These are phyloP conservation scores for Folsomia candida DNA, from an alignment of 2,888 invertebrate species.

Conservation along the genomic window DNA sequence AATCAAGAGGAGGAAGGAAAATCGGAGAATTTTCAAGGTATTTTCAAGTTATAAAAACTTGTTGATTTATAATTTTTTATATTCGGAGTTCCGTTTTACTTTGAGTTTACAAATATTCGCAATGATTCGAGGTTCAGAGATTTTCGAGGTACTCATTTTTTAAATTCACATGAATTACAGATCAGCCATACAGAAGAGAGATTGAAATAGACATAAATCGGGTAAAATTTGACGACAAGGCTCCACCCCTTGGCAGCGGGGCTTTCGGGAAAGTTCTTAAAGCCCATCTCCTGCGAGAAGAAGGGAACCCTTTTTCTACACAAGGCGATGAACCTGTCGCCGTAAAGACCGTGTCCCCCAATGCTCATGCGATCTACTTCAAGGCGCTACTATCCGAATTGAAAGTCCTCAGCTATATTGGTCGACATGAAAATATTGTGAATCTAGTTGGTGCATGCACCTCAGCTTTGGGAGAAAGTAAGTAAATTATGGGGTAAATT, in stretches of 20 bases:
- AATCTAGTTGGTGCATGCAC: conserved; percentile 6
- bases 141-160: too few relatives aligned
- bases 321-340: neutral
- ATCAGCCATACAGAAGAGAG: neutral
- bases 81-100: too few relatives aligned
- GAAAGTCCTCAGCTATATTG: conserved; percentile 3
- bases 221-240: neutral
- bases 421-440: neutral
- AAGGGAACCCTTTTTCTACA: neutral
- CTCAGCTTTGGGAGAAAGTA: neutral
- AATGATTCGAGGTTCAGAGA: neutral
- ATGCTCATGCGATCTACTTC: neutral
- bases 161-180: too few relatives aligned
- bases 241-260: neutral
- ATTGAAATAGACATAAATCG: neutral
- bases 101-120: neutral
- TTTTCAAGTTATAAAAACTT: too few relatives aligned
- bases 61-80: too few relatives aligned
- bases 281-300: neutral
- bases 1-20: too few relatives aligned
- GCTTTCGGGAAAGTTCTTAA: neutral
- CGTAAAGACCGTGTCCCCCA: neutral
- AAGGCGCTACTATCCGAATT: conserved; percentile 1
- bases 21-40: neutral
- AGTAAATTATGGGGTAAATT: neutral